A percentile compares a stretch with the other conserved stretches of the same genome.
Conservation (phyloP, 2,797 vertebrate species). For the Kryptopterus vitreolus region DNA sequence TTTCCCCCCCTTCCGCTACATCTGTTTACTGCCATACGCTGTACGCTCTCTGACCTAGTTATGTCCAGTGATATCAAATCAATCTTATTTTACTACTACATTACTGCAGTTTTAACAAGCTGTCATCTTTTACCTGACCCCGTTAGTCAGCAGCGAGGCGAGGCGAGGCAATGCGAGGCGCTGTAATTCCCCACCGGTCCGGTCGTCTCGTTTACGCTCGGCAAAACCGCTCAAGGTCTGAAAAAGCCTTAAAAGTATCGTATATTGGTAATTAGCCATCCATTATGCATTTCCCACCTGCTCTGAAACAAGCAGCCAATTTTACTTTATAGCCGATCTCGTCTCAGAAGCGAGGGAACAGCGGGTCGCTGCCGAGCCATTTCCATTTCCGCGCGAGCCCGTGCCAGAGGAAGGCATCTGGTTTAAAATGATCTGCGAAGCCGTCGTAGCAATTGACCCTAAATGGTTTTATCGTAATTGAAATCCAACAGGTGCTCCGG, state of each 20-base stretch:
- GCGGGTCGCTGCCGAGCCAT: constrained; percentile 21
- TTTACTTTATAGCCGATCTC: constrained; percentile 49
- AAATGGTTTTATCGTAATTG: constrained; percentile 50
- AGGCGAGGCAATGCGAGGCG: too few species aligned
- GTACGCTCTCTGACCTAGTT: background rate
- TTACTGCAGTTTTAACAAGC: constrained; percentile 13
- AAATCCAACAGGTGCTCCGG: constrained; percentile 63
- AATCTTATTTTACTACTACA: constrained; percentile 1
- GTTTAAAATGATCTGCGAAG: constrained; percentile 54
- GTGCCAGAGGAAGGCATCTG: constrained; percentile 47
- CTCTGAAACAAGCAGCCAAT: constrained; percentile 51
- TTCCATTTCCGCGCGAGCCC: constrained; percentile 32
- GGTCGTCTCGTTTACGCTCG: background rate
- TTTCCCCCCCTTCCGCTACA: background rate
- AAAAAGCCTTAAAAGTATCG: constrained; percentile 13
- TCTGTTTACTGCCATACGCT: background rate
- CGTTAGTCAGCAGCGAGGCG: background rate
- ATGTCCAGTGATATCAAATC: constrained; percentile 7
- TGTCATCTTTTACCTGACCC: background rate
- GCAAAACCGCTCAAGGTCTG: background rate
- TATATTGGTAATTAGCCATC: constrained; percentile 41
- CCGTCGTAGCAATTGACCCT: constrained; percentile 57
- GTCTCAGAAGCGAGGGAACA: constrained; percentile 36
- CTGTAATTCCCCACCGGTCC: constrained; percentile 16
- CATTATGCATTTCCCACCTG: constrained; percentile 34